Base-by-base conservation (phyloP, 1,140 invertebrate genomes). In the Neoseiulus cucumeris region DNA sequence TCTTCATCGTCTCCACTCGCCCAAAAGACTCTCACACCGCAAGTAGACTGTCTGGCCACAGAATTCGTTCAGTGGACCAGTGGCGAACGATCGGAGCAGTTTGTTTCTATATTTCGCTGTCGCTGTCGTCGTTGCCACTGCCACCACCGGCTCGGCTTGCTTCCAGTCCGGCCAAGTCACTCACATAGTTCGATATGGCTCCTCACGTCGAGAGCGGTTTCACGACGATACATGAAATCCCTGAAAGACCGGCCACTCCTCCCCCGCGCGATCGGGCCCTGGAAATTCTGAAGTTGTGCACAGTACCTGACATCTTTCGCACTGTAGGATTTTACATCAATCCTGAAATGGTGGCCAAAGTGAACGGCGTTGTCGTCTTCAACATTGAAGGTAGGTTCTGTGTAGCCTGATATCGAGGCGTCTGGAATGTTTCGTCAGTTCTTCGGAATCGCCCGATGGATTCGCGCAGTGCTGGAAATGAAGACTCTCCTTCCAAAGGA, bases 341-440 rank as follows among this genome's bases (percentile, higher is more conserved):
- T 59, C 51, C 51, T 4, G 51, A 59, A 25, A 59, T 59, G 51
- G 51, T 59, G 12, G 51, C 51, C 22, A 59, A 25, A 59, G 51
- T 59, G 25, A 59, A 59, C 51, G 51, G 51, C 17, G 51, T 59
- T 12, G 51, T 59, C 51, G 22, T 25, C 14, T 59, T 59, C 22
- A 59, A 59, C 51, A 59, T 59, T 20, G 51, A 59, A 59, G 51
- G 51, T 59, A 29, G 33, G 51, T 33, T n/a, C n/a, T n/a, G n/a
- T n/a, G n/a, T n/a, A n/a, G 22, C 25, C 51, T 29, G 22, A 59
- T 59, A n/a, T 59, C 25, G 7, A 47, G 45, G 28, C 18, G 7
- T 59, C 51, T 59, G 14, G 33, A 20, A 17, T 1, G 51, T 33
- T 25, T 59, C 22, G 17, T 29, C 14, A 14, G 12, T n/a, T 47